Evolutionary conservation across 1,140 invertebrate species (phyloP), one percentile per base, ranked within the genome.

Genomic region (Eupristina koningsbergeri): DNA sequence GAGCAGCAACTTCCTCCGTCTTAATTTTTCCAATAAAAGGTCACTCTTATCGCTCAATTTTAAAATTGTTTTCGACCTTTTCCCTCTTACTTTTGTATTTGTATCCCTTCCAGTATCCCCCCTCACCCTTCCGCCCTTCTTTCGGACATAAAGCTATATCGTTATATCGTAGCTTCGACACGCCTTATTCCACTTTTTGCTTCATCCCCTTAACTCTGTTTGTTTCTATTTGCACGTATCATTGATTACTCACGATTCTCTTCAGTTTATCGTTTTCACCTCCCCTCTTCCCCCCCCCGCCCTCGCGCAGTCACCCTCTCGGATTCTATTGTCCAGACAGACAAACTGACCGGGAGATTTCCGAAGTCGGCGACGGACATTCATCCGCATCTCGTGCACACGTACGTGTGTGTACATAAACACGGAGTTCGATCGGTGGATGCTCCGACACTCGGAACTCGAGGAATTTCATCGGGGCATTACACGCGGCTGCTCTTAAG

Each of bases 161-260:
- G 41, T 47, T 74, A 17, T 26, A 74, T 26, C 8, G 34, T 29
- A 41, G 26, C 34, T 31, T 36, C 9, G 29, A 36, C 63, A 64
- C 36, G 39, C 58, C 34, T 50, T 34, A 53, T 47, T 36, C 61
- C 11, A 36, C 81, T 64, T 64, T 77, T 45, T 22, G 26, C 74
- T 73, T 41, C 11, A 81, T 29, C 41, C 64, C 26, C 53, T 76
- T 45, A 76, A 17, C 22, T 63, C 34, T 76, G 64, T 84, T 84
- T 80, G 78, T 76, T 84, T 80, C 75, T 58, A 79, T 81, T 85
- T 85, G 75, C 71, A 67, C 79, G 84, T 81, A 84, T 77, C 79
- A 77, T 81, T 84, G 78, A 81, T 81, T 81, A 77, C 83, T 77
- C 71, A 50, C 79, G 39, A 76, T 81, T 81, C 63, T 80, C 58